These are phyloP conservation scores for Hyperoplus immaculatus DNA, from an alignment of 2,797 vertebrate species.

Conservation along the genomic window DNA sequence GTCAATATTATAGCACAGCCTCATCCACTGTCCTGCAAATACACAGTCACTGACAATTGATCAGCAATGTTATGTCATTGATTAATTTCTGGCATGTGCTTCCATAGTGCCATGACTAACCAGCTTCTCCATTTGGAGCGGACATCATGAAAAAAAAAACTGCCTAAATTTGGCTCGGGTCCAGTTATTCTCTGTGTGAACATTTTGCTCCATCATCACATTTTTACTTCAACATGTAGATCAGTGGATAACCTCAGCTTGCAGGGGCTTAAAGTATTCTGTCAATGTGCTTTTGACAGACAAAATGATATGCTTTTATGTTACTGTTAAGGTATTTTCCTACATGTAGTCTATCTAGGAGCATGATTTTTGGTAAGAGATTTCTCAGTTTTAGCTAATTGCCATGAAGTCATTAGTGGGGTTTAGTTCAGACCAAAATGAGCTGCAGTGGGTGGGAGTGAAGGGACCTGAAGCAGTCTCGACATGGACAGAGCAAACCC, in stretches of 20 bases:
- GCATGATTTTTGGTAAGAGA: background rate
- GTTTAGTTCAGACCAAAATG: background rate
- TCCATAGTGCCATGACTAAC: background rate
- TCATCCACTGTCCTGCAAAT: background rate
- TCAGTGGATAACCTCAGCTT: background rate
- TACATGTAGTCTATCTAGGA: background rate
- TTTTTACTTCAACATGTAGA: background rate
- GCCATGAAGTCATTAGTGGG: background rate
- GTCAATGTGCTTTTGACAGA: background rate
- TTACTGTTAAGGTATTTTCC: background rate
- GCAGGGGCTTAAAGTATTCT: background rate
- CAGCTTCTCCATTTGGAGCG: background rate
- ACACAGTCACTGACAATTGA: background rate
- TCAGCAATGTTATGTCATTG: background rate
- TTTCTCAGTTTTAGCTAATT: constrained; percentile 1
- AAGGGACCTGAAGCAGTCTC: background rate
- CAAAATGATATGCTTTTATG: background rate
- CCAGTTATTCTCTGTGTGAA: constrained; percentile 5
- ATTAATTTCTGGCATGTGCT: constrained; percentile 2
- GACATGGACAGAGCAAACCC: background rate
- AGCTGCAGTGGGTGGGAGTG: background rate
- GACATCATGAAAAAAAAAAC: too few relatives aligned
- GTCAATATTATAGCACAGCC: constrained; percentile 10
- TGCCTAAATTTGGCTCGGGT: too few relatives aligned
- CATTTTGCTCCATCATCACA: background rate